phyloP scores from a whole-genome alignment of 1,140 invertebrate species.

The Macrotrachela quadricornifera region DNA sequence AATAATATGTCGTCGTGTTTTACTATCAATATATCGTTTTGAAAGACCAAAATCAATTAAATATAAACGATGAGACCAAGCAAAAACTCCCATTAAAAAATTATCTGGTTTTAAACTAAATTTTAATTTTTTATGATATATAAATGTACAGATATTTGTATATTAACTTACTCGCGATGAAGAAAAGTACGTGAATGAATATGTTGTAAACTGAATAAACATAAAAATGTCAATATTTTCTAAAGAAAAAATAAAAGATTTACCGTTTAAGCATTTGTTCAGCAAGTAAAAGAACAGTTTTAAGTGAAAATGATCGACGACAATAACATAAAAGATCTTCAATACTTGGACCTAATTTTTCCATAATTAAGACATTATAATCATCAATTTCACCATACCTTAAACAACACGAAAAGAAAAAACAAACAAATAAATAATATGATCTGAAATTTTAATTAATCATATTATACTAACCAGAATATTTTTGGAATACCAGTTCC shows the following conservation, averaged over 20 bases:
- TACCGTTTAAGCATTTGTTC: conserved; percentile 7
- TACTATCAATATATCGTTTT: background rate
- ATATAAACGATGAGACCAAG: background rate
- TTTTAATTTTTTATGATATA: too few relatives aligned
- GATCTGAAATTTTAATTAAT: too few relatives aligned
- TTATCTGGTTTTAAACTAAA: conserved; percentile 7
- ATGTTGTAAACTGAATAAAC: background rate
- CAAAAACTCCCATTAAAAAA: conserved; percentile 2
- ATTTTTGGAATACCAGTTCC: background rate
- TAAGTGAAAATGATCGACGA: conserved; percentile 11
- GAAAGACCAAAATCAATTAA: background rate
- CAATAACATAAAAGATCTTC: conserved; percentile 14
- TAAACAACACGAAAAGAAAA: too few relatives aligned
- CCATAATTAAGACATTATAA: conserved; percentile 18
- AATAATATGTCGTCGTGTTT: conserved; percentile 31
- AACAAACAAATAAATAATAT: too few relatives aligned
- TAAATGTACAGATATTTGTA: too few relatives aligned
- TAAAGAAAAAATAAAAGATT: too few relatives aligned
- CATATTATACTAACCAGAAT: too few relatives aligned
- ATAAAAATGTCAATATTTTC: too few relatives aligned
- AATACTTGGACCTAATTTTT: conserved; percentile 14
- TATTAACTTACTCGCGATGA: background rate
- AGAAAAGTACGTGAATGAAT: conserved; percentile 10
- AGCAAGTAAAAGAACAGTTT: conserved; percentile 9
- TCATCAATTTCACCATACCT: conserved; percentile 25